Evolutionary conservation across 2,888 invertebrate species (phyloP).

Genomic region (Lordiphosa andalusiaca): DNA sequence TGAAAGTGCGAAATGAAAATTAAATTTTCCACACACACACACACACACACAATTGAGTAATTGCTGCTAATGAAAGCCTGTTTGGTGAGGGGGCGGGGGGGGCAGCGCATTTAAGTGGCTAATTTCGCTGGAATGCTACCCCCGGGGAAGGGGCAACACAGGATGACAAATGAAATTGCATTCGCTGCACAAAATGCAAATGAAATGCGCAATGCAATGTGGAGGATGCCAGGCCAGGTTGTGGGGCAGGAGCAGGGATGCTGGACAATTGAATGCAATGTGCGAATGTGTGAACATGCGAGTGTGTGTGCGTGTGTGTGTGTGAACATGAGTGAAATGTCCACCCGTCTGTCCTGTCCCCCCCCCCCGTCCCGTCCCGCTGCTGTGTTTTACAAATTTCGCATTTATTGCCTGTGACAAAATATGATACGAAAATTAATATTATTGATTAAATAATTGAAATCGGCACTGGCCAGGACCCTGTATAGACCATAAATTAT

Average conservation of each 20-base stretch:
- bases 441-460: conserved; percentile 81
- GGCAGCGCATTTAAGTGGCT: conserved; percentile 71
- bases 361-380: conserved; percentile 16
- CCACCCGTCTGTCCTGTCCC: conserved; percentile 15
- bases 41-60: conserved; percentile 60
- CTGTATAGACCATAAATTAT: conserved; percentile 12
- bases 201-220: conserved; percentile 58
- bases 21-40: conserved; percentile 39
- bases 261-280: conserved; percentile 48
- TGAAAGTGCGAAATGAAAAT: conserved; percentile 51
- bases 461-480: conserved; percentile 70
- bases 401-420: conserved; percentile 80
- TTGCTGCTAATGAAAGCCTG: conserved; percentile 70
- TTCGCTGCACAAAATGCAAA: conserved; percentile 74
- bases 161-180: conserved; percentile 69
- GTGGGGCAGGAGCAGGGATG: conserved; percentile 5
- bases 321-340: conserved; percentile 65
- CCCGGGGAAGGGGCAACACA: conserved; percentile 2
- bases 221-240: conserved; percentile 16
- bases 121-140: conserved; percentile 62
- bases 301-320: conserved; percentile 7
- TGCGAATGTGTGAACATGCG: conserved; percentile 67
- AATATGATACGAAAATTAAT: conserved; percentile 81
- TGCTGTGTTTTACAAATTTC: conserved; percentile 69
- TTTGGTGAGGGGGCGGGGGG: conserved; percentile 3